Evolutionary conservation across 2,888 invertebrate species (phyloP).

Genomic region (Callosobruchus maculatus): DNA sequence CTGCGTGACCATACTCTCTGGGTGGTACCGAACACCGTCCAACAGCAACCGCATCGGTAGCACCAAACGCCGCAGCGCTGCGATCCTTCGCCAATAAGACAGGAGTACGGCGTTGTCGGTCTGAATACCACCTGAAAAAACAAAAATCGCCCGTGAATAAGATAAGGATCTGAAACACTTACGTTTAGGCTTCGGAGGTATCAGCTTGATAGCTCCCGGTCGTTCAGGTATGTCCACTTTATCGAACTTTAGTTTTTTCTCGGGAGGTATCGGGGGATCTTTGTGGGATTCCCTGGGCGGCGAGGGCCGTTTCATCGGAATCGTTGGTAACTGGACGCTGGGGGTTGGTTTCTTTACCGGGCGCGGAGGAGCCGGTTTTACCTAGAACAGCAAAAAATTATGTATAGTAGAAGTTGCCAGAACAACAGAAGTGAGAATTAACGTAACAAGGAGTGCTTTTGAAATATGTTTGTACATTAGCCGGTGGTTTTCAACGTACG

Average conservation of each 20-base stretch:
- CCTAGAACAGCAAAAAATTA: not conserved
- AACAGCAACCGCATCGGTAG: not conserved
- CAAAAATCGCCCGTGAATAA: slow-evolving; percentile 20
- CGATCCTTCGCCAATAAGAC: not conserved
- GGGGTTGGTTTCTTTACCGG: slow-evolving; percentile 58
- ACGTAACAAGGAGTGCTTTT: too few species aligned
- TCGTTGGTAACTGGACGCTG: slow-evolving; percentile 46
- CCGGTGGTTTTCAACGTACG: too few species aligned
- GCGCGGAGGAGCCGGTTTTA: slow-evolving; percentile 77
- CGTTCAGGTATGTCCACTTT: slow-evolving; percentile 57
- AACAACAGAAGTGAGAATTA: too few species aligned
- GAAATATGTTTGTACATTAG: too few species aligned
- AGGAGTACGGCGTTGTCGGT: not conserved
- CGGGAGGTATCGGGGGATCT: slow-evolving; percentile 54
- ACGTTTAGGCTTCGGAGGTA: slow-evolving; percentile 88
- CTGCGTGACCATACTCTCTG: not conserved
- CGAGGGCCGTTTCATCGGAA: slow-evolving; percentile 45
- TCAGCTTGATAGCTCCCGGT: slow-evolving; percentile 80
- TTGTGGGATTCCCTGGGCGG: slow-evolving; percentile 37
- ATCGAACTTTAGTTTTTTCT: slow-evolving; percentile 73
- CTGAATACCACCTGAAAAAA: slow-evolving; percentile 32
- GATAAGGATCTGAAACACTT: slow-evolving; percentile 54
- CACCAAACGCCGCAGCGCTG: not conserved
- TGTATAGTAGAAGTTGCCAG: not conserved
- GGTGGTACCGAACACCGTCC: not conserved